Evolutionary conservation across 2,113 vertebrate species (phyloP).

Genomic region (Cacatua alba): DNA sequence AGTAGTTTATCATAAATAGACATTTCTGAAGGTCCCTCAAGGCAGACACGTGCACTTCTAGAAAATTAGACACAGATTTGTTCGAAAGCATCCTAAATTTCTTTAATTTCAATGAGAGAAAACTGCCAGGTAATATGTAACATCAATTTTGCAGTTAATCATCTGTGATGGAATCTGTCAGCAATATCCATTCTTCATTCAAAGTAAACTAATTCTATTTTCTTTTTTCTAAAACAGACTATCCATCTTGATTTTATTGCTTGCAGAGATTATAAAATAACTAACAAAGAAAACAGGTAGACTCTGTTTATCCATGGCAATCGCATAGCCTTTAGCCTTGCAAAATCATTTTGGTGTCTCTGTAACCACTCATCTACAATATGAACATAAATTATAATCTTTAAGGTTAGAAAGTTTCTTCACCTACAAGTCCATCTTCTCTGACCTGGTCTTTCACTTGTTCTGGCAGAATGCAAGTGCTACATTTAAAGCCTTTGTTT

Average conservation of each 20-base stretch:
- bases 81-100: slow-evolving; percentile 58
- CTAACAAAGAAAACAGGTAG: not conserved
- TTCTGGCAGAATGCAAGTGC: not conserved
- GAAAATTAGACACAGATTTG: slow-evolving; percentile 44
- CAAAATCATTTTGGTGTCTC: not conserved
- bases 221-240: not conserved
- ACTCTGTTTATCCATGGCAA: not conserved
- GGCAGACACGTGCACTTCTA: slow-evolving; percentile 46
- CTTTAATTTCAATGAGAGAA: slow-evolving; percentile 63
- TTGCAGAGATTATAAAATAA: not conserved
- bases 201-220: slow-evolving; percentile 2
- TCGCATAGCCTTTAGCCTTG: not conserved
- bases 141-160: not conserved
- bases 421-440: not conserved
- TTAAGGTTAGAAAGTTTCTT: not conserved
- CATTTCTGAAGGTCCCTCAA: slow-evolving; percentile 57
- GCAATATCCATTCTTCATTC: slow-evolving; percentile 17
- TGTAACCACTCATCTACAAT: not conserved
- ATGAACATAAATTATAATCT: not conserved
- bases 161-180: slow-evolving; percentile 20
- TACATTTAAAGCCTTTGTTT: not conserved
- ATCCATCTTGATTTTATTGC: not conserved
- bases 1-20: slow-evolving; percentile 60
- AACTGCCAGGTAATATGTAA: slow-evolving; percentile 44
- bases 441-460: not conserved